A percentile compares a stretch with the other conserved stretches of the same genome.
These are phyloP conservation scores for Dendrolimus punctatus DNA, from an alignment of 1,140 invertebrate genomes.

Conservation along the genomic window DNA sequence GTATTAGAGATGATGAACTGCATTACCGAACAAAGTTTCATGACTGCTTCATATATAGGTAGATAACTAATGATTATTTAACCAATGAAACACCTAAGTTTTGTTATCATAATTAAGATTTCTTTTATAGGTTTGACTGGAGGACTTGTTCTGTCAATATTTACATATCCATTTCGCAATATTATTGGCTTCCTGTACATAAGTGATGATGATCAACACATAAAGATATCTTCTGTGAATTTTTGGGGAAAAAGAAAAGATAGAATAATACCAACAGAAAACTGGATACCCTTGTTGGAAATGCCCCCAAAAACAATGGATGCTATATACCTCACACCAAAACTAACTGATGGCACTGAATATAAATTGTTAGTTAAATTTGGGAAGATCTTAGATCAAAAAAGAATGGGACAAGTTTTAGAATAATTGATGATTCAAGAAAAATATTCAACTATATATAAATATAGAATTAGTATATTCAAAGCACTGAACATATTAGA, in stretches of 20 bases:
- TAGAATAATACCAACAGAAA: constrained; percentile 43
- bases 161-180: constrained; percentile 61
- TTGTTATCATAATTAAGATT: constrained; percentile 4
- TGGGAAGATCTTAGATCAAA: constrained; percentile 43
- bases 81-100: constrained; percentile 13
- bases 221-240: constrained; percentile 72
- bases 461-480: background rate
- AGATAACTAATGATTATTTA: background rate
- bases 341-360: constrained; percentile 44
- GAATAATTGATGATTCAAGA: constrained; percentile 25
- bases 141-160: constrained; percentile 38
- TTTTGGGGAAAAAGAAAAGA: constrained; percentile 74
- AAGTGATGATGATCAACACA: constrained; percentile 58
- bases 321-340: constrained; percentile 46
- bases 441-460: background rate
- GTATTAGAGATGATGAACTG: constrained; percentile 41
- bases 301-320: constrained; percentile 35
- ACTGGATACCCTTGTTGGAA: constrained; percentile 69
- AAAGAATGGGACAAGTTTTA: constrained; percentile 48
- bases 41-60: constrained; percentile 42
- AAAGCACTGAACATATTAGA: background rate
- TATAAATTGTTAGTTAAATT: constrained; percentile 54
- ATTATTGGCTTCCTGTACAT: constrained; percentile 73
- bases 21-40: constrained; percentile 28
- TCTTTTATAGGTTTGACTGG: constrained; percentile 60